Base-by-base conservation (phyloP, 2,888 invertebrate genomes). In the Sesia bembeciformis region DNA sequence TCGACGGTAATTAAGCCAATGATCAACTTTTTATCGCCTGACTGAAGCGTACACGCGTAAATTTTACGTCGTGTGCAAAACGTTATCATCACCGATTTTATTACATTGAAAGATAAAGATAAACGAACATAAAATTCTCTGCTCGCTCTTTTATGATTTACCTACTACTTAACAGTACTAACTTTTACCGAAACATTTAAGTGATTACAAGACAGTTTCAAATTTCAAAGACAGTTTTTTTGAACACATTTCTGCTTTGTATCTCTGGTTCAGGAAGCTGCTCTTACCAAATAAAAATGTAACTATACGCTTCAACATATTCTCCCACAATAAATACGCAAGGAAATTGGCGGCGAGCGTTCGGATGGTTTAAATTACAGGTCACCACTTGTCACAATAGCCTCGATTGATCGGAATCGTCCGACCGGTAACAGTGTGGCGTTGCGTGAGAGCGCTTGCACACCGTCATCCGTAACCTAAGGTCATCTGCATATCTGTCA, bases 1-100 rank as follows among this genome's bases (percentile, higher is more conserved):
- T 23, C 67, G 59, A 62, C 64, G 61, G 59, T 67, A 64, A 67
- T 70, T 65, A 65, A 61, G 54, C 54, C 59, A 61, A 59, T 64
- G 62, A 69, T 65, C 57, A 56, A 60, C 54, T 62, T 62, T 65
- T 62, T 62, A 56, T 56, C 50, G 53, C 54, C 49, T 52, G 8
- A 50, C 51, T 53, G 43, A 59, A 56, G 52, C 50, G 55, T 56
- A 53, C 46, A 40, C 40, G 6, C 53, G 52, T 52, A 46, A 8
- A 8, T 46, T 6, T 46, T 23, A 46, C n/a, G n/a, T 4, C 46
- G 7, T 46, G 23, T 1, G 23, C 1, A 23, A 23, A 23, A 23
- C 23, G 23, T 23, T 23, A 23, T 2, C 23, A 23, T 23, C 2
- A 23, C 23, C 23, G 23, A 23, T 23, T 23, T 23, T 23, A 23